These are phyloP conservation scores for Hirudinaria manillensis DNA, from an alignment of 2,888 invertebrate species.

Conservation along the genomic window DNA sequence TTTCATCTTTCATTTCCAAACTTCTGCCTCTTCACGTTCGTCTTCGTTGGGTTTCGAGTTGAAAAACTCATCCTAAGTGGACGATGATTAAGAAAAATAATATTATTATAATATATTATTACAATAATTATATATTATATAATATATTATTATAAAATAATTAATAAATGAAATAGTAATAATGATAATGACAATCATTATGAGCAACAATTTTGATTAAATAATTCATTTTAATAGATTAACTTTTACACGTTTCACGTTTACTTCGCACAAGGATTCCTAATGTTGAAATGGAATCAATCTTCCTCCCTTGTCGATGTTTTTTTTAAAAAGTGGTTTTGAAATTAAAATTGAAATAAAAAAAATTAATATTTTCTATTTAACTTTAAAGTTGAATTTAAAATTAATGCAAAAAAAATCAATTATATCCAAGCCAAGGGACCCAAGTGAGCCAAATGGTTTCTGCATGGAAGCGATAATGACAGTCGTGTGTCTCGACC, in stretches of 20 bases:
- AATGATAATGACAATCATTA: no score
- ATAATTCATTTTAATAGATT: no score
- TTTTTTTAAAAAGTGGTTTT: neutral
- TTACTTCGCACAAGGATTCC: neutral
- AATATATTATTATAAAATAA: neutral
- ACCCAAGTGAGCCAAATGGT: no score
- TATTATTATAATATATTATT: neutral
- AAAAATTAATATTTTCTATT: no score
- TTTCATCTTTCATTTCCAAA: neutral
- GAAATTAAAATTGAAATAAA: no score
- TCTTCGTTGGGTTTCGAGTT: neutral
- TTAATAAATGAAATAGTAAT: neutral
- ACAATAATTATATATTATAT: neutral
- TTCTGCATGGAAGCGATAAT: no score
- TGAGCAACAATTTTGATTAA: no score
- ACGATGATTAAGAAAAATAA: neutral
- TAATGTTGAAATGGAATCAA: neutral
- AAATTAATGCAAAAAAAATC: no score
- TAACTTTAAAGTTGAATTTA: no score
- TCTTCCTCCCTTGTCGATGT: conserved; percentile 7
- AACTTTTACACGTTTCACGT: neutral
- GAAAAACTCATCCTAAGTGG: neutral
- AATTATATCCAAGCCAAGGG: no score
- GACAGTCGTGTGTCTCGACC: no score
- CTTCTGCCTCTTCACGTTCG: neutral